Conservation (phyloP, 2,797 vertebrate genomes). For the Tangara arthus region DNA sequence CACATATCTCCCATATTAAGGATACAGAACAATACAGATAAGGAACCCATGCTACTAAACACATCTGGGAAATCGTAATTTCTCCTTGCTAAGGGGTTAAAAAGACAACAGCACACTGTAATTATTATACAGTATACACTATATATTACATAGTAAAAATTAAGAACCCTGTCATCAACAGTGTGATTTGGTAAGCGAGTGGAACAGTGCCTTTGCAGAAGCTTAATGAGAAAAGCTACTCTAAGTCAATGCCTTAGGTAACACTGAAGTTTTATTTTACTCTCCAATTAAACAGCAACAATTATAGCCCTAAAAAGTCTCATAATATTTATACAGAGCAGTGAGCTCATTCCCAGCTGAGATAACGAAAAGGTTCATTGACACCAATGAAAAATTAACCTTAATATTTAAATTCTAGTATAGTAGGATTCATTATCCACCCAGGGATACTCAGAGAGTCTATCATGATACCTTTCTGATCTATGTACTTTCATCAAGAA, state of each 20-base stretch:
- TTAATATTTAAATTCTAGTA: background rate
- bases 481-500: background rate
- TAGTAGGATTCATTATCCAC: background rate
- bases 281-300: background rate
- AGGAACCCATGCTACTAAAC: background rate
- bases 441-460: background rate
- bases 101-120: background rate
- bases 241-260: background rate
- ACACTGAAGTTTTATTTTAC: background rate
- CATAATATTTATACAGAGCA: background rate
- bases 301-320: background rate
- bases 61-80: background rate
- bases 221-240: background rate
- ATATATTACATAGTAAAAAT: background rate
- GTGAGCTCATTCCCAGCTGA: background rate
- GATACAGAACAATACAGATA: background rate
- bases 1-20: background rate
- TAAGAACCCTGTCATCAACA: background rate
- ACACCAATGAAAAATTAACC: background rate
- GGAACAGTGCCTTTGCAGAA: background rate
- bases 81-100: background rate
- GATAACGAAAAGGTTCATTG: background rate
- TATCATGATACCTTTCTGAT: background rate
- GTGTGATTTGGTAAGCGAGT: background rate
- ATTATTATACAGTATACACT: background rate